These are phyloP conservation scores for Melanostigma gelatinosum DNA, from an alignment of 2,113 vertebrate species.

Conservation along the genomic window DNA sequence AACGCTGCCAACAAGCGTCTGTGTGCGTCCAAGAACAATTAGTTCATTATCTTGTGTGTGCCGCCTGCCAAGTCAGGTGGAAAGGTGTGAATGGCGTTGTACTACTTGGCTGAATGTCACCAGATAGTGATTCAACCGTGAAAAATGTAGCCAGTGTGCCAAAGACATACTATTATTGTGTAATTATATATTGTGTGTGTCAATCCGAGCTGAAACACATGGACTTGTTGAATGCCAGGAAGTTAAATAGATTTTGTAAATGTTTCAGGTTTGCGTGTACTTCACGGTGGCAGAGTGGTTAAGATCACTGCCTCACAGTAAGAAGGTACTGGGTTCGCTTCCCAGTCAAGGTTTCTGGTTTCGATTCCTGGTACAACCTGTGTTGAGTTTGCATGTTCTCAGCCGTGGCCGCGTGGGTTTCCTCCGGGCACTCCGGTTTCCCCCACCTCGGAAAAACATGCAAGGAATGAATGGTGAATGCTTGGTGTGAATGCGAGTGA, in stretches of 20 bases:
- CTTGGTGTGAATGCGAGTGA: no score
- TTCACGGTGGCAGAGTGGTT: no score
- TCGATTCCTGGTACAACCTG: no score
- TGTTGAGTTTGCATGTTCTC: no score
- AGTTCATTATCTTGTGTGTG: constrained; percentile 38
- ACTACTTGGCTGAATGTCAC: constrained; percentile 40
- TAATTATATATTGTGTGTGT: background rate
- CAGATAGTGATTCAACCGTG: constrained; percentile 19
- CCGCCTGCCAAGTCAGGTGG: constrained; percentile 36
- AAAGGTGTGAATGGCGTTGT: constrained; percentile 27
- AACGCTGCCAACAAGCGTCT: background rate
- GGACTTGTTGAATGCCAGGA: background rate
- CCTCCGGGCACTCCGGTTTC: no score
- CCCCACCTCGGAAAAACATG: no score
- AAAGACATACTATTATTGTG: background rate
- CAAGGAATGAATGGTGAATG: no score
- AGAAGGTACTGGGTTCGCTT: no score
- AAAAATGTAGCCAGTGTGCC: background rate
- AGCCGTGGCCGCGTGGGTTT: no score
- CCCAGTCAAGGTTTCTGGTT: no score
- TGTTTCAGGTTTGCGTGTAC: background rate
- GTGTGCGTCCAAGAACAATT: background rate
- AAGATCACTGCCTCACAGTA: no score
- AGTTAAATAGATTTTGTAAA: background rate
- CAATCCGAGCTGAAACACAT: background rate